Conservation (phyloP, 2,113 vertebrate genomes). For the Sinocyclocheilus anophthalmus region DNA sequence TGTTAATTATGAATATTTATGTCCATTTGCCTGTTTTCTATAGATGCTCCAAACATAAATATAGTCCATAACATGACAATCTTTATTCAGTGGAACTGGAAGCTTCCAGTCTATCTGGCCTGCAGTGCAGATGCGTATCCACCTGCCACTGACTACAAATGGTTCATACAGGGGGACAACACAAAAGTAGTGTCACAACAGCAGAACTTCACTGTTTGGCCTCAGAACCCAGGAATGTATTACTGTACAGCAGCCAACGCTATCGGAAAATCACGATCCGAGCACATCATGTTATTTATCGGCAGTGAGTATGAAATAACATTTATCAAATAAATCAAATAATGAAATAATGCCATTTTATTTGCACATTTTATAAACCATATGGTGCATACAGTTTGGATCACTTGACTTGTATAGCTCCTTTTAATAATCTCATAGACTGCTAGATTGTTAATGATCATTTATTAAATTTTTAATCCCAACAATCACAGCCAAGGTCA, state of each 20-base stretch:
- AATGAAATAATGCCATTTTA: background rate
- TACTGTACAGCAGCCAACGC: conserved; percentile 65
- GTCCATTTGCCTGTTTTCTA: background rate
- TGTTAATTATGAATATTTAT: background rate
- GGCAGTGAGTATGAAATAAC: conserved; percentile 55
- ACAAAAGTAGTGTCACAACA: rapidly evolving
- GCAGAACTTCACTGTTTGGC: conserved; percentile 54
- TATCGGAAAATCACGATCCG: conserved; percentile 23
- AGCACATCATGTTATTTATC: conserved; percentile 25
- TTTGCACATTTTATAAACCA: too few relatives aligned
- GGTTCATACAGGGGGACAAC: conserved; percentile 54
- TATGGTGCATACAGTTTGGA: too few relatives aligned
- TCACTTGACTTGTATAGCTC: background rate
- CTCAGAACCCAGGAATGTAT: conserved; percentile 60
- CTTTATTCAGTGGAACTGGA: rapidly evolving
- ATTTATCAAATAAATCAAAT: too few relatives aligned
- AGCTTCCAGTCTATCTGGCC: conserved; percentile 54
- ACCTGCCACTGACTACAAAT: conserved; percentile 2
- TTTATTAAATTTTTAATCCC: too few relatives aligned
- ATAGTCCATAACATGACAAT: conserved; percentile 53
- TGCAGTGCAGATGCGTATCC: conserved; percentile 64
- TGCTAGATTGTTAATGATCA: too few relatives aligned
- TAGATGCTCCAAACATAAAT: conserved; percentile 64
- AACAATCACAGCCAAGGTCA: background rate
- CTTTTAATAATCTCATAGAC: background rate